phyloP scores from a whole-genome alignment of 2,797 vertebrate genomes.

The Yasuhikotakia modesta region DNA sequence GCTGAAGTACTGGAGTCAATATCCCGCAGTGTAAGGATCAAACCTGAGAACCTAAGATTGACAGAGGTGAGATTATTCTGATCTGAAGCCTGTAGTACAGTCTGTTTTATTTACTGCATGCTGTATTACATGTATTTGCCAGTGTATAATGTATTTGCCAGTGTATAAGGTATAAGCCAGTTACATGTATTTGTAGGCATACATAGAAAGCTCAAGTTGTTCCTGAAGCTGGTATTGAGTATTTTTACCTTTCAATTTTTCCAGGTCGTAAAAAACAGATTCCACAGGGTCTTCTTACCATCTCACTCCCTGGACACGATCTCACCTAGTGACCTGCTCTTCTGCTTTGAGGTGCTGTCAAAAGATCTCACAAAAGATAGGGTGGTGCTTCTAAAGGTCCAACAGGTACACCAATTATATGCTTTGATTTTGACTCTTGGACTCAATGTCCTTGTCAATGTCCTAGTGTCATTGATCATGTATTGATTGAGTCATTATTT shows the following conservation, averaged over 20 bases:
- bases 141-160: too few species aligned
- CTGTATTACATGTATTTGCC: not conserved
- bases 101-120: not conserved
- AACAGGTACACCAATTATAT: conserved; percentile 81
- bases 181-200: not conserved
- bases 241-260: conserved; percentile 1
- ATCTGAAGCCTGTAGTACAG: not conserved
- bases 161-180: too few species aligned
- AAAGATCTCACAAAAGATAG: conserved; percentile 92
- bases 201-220: not conserved
- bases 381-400: conserved; percentile 88
- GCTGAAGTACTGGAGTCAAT: conserved; percentile 92
- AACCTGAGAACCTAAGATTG: conserved; percentile 90
- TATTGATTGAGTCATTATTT: not conserved
- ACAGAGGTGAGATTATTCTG: conserved; percentile 80
- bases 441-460: not conserved
- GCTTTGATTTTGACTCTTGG: not conserved
- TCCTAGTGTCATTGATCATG: not conserved
- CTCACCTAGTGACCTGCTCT: conserved; percentile 85
- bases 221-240: not conserved
- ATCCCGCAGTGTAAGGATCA: conserved; percentile 86
- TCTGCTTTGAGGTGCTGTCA: conserved; percentile 95
- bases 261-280: conserved; percentile 89
- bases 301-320: conserved; percentile 88
- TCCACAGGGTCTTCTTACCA: conserved; percentile 86